phyloP scores from a whole-genome alignment of 37 sponge, comb jelly and placozoan genomes.

The Bolinopsis microptera region DNA sequence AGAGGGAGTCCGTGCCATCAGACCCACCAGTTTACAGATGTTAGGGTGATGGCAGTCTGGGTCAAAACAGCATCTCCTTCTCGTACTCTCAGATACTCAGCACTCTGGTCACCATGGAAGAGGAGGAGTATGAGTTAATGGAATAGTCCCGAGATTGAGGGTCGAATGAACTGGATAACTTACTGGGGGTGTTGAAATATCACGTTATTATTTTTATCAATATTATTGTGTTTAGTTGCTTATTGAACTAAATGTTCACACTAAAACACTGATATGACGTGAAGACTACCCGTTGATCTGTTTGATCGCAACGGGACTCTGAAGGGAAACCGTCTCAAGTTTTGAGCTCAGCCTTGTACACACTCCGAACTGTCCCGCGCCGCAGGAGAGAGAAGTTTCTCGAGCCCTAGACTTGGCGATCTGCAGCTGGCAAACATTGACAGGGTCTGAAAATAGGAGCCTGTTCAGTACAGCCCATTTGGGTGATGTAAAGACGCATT shows the following conservation, averaged over 20 bases:
- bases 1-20: neutral
- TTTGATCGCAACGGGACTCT: slow-evolving; percentile 35
- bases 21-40: slow-evolving; percentile 48
- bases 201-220: too few relatives aligned
- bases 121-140: too few relatives aligned
- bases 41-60: slow-evolving; percentile 65
- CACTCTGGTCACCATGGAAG: slow-evolving; percentile 10
- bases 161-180: too few relatives aligned
- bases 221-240: too few relatives aligned
- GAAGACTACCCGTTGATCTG: slow-evolving; percentile 58
- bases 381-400: neutral
- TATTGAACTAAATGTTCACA: too few relatives aligned
- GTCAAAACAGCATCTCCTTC: slow-evolving; percentile 63
- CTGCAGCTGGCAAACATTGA: slow-evolving; percentile 53
- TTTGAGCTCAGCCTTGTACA: slow-evolving; percentile 50
- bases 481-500: too few relatives aligned
- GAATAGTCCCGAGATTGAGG: too few relatives aligned
- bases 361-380: slow-evolving; percentile 46
- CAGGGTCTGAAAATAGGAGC: slow-evolving; percentile 58
- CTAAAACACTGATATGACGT: too few relatives aligned
- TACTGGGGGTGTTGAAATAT: too few relatives aligned
- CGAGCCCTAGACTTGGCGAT: slow-evolving; percentile 38
- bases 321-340: slow-evolving; percentile 18
- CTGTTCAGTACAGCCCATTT: too few relatives aligned
- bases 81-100: slow-evolving; percentile 43